Base-by-base conservation (phyloP, 2,113 vertebrate species). In the Parus major region DNA sequence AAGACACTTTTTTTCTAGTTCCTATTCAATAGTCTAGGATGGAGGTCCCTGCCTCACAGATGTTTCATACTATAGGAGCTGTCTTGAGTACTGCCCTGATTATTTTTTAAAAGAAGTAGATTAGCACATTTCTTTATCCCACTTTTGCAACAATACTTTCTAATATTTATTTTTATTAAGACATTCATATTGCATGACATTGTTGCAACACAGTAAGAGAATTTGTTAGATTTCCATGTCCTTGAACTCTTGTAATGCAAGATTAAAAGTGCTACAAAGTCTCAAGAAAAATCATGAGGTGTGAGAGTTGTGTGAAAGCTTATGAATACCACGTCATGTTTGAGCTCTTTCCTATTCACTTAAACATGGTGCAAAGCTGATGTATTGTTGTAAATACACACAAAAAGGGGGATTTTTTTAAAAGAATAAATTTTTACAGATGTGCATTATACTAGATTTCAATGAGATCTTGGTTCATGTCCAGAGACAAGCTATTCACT, bases 31-130 rank as follows among this genome's bases (percentile, higher is more conserved):
- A 56, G 0, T 59, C 22, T 29, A 44, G n/a, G 22, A 81, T 47
- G 90, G 52, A 91, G 10, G 13, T 77, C 80, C 44, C 21, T 86
- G 29, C 7, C 64, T 78, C 63, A 52, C 50, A 64, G 12, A 44
- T 86, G 24, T 25, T 77, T 21, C 14, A 29, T 71, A 15, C 7
- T 49, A 61, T 72, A 15, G 17, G 29, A 87, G 12, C 23, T 1
- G 0, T 42, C 49, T 49, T 65, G n/a, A 84, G 65, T 44, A 33
- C 4, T 22, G 27, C 14, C 14, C 73, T 80, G 59, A 35, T 69
- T 91, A 27, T 70, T 94, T 80, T 73, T 56, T 61, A 29, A 44
- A 81, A 93, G 16, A 89, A 94, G 91, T 23, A 82, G 17, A 78
- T 70, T 52, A 81, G 3, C 25, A 59, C 7, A 17, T 83, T 90